Percentiles rank a stretch among this genome's conserved stretches.
Evolutionary conservation across 2,113 vertebrate species (phyloP).

Genomic region (Ramphastos sulfuratus): DNA sequence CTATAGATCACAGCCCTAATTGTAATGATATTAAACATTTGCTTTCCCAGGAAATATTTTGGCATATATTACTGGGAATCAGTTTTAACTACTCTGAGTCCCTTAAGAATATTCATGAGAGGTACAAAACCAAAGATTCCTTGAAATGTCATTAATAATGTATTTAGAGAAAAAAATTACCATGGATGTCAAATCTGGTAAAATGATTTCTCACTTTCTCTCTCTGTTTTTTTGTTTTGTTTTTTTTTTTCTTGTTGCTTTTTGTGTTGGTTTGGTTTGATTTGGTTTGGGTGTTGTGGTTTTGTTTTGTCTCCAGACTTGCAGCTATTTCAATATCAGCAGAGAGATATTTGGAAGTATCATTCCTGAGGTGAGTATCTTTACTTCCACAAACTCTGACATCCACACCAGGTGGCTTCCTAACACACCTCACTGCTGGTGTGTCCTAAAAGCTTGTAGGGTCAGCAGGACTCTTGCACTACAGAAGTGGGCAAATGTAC

Average conservation of each 20-base stretch:
- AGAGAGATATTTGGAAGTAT: slow-evolving; percentile 68
- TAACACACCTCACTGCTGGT: not conserved
- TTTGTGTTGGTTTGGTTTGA: too few relatives aligned
- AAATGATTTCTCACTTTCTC: not conserved
- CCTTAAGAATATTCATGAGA: not conserved
- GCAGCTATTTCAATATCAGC: slow-evolving; percentile 63
- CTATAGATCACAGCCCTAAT: not conserved
- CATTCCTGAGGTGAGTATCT: slow-evolving; percentile 69
- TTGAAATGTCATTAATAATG: not conserved
- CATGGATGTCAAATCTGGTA: not conserved
- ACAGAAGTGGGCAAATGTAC: fast-evolving
- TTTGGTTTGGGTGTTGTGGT: not conserved
- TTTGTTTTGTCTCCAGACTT: slow-evolving; percentile 57
- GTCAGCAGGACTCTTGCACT: not conserved
- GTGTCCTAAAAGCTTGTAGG: not conserved
- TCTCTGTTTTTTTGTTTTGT: too few relatives aligned
- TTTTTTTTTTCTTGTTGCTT: too few relatives aligned
- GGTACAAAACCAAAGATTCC: not conserved
- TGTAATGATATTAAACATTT: not conserved
- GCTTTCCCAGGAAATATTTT: not conserved
- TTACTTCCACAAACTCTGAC: not conserved
- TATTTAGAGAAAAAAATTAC: not conserved
- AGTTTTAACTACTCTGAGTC: not conserved
- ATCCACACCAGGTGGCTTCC: too few relatives aligned
- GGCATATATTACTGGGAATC: not conserved